These are phyloP conservation scores for Poeciliopsis retropinna DNA, from an alignment of 2,113 vertebrate species.

Conservation along the genomic window DNA sequence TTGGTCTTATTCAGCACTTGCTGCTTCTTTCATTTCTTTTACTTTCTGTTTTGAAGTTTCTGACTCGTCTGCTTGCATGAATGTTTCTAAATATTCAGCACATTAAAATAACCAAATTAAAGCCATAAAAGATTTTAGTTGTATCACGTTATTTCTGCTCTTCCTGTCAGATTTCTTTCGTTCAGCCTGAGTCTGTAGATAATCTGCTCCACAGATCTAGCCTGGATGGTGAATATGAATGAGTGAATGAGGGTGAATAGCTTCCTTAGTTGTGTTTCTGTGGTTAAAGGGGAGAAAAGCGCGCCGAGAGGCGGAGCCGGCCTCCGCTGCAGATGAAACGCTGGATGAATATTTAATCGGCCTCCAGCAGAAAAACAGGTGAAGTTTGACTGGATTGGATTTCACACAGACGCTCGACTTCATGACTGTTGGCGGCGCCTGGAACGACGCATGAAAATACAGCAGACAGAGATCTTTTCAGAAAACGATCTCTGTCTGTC, in stretches of 20 bases:
- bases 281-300: constrained; percentile 73
- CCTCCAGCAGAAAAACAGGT: constrained; percentile 95
- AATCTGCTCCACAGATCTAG: no score
- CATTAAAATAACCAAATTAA: not conserved
- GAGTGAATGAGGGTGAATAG: constrained; percentile 13
- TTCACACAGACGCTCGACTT: constrained; percentile 43
- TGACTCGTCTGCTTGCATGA: not conserved
- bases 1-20: no score
- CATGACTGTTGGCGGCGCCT: constrained; percentile 29
- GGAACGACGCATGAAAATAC: not conserved
- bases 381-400: constrained; percentile 62
- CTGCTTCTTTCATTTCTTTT: not conserved
- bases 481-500: not conserved
- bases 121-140: not conserved
- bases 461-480: not conserved
- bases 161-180: not conserved
- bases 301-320: constrained; percentile 73
- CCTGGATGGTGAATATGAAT: no score
- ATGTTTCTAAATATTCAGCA: not conserved
- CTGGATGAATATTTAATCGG: constrained; percentile 94
- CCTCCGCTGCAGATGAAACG: constrained; percentile 87
- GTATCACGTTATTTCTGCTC: no score
- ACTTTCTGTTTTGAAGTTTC: not conserved
- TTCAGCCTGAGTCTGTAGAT: not conserved
- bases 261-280: constrained; percentile 25